phyloP scores from a whole-genome alignment of 2,797 vertebrate species.

The Peromyscus aztecus region DNA sequence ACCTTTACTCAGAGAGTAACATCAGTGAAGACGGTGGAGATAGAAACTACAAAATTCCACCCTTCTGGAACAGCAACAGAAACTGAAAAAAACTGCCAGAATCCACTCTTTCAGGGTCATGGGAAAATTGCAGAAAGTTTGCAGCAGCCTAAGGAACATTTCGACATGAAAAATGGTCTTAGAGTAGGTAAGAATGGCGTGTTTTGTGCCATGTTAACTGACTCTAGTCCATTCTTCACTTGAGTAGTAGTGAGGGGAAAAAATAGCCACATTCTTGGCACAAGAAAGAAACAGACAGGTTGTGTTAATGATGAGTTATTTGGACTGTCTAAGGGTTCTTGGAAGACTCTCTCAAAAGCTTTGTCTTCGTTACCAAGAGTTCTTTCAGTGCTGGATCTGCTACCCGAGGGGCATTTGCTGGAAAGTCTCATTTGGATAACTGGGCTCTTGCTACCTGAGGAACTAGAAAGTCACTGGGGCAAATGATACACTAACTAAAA shows the following conservation, averaged over 20 bases:
- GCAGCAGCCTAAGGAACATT: neutral
- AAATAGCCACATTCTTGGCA: neutral
- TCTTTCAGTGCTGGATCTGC: neutral
- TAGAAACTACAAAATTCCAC: neutral
- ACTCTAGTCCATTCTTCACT: neutral
- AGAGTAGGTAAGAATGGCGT: neutral
- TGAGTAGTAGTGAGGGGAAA: neutral
- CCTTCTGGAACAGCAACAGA: conserved; percentile 44
- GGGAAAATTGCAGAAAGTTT: neutral
- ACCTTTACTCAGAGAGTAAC: neutral
- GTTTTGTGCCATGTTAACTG: neutral
- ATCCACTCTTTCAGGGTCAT: conserved; percentile 26
- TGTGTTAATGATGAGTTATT: neutral
- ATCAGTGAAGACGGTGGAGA: neutral
- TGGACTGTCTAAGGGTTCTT: neutral
- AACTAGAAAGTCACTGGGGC: neutral
- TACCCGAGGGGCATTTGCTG: neutral
- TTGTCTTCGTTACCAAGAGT: conserved; percentile 5
- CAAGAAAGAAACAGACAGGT: neutral
- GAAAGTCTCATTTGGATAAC: neutral
- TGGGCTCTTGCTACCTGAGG: neutral
- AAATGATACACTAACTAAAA: neutral
- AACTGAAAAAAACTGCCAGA: neutral
- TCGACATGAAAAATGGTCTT: neutral
- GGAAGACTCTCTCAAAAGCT: neutral